Base-by-base conservation (phyloP, 2,797 vertebrate species). In the Tinamus major region DNA sequence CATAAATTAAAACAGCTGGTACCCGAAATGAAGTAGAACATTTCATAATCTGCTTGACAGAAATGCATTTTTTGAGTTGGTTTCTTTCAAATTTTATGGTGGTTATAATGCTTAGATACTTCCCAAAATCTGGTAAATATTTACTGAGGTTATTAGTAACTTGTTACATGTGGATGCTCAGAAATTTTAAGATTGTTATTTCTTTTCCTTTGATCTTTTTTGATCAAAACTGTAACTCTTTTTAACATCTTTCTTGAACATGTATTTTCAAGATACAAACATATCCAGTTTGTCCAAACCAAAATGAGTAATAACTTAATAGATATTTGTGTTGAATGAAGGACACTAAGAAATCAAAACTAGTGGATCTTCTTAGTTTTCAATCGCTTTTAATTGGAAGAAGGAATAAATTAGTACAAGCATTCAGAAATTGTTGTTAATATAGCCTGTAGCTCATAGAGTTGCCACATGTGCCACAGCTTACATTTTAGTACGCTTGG, bases 151-250 rank as follows among this genome's bases (percentile, higher is more conserved):
- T 33, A 88, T 93, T 92, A 90, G 90, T 94, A 15, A 84, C 96
- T 91, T 96, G 84, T 97, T 97, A 95, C 88, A 79, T 97, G 39
- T 97, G 94, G 97, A 95, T 86, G 92, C 87, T 96, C 97, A 94
- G 93, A 96, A 97, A 94, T 96, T 97, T 94, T 90, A 90, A 94
- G 80, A 95, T 97, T 96, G 97, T 94, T 97, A 89, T 97, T 98
- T 96, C 93, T 98, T 94, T 96, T 97, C 96, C 94, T 96, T 92
- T 97, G 79, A 84, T 95, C 94, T 85, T 91, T 93, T 55, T 95
- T 95, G 74, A 85, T 68, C 44, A 87, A 79, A 46, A 71, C 44
- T 81, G 29, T 77, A 84, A 90, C 55, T 91, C 29, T 95, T 89
- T 68, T 37, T 85, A 35, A 35, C n/a, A 70, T 81, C 75, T 95